phyloP scores from a whole-genome alignment of 1,140 invertebrate genomes.

The Eumeta japonica region DNA sequence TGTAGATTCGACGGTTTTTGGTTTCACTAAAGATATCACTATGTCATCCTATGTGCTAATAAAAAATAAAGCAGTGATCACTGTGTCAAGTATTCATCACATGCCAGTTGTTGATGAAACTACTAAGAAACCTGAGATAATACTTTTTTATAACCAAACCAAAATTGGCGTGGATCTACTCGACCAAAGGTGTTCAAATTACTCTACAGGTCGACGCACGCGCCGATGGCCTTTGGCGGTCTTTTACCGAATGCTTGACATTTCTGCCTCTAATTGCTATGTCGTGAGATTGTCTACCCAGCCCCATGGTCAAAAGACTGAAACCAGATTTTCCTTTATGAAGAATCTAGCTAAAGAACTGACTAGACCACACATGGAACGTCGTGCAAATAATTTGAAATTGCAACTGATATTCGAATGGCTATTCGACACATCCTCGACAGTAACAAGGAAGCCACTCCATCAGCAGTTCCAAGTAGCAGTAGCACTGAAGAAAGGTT shows the following conservation, averaged over 20 bases:
- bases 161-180: constrained; percentile 12
- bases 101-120: constrained; percentile 12
- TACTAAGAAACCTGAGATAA: constrained; percentile 24
- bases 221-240: constrained; percentile 15
- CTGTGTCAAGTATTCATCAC: constrained; percentile 22
- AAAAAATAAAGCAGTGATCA: constrained; percentile 20
- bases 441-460: no score
- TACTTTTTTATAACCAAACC: constrained; percentile 24
- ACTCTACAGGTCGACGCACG: constrained; percentile 8
- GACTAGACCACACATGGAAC: no score
- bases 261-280: constrained; percentile 7
- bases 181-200: constrained; percentile 10
- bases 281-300: no score
- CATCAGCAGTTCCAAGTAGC: not conserved
- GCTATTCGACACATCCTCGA: no score
- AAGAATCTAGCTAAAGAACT: no score
- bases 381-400: no score
- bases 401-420: no score
- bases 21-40: no score
- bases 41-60: constrained; percentile 24
- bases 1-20: constrained; percentile 14
- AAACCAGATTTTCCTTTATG: no score
- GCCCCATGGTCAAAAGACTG: no score
- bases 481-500: not conserved
- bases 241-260: constrained; percentile 17